A percentile compares a stretch with the other conserved stretches of the same genome.
Evolutionary conservation across 1,140 invertebrate genomes (phyloP).

Genomic region (Panagrolaimus sp.): DNA sequence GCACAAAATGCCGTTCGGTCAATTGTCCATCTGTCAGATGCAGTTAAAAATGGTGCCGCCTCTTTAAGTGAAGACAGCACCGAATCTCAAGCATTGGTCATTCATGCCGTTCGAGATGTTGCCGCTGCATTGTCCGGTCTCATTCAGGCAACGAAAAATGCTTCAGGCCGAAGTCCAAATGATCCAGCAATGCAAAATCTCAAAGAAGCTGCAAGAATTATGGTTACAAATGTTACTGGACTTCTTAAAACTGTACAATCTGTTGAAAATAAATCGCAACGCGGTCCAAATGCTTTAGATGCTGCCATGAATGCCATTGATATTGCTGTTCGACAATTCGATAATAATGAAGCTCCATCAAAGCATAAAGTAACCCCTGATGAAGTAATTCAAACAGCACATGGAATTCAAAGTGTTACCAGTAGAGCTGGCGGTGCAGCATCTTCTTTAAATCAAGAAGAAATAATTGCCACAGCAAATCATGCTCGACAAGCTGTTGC

Average conservation of each 20-base stretch:
- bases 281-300: conserved; percentile 91
- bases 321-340: conserved; percentile 84
- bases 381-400: conserved; percentile 83
- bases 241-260: conserved; percentile 96
- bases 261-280: conserved; percentile 92
- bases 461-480: conserved; percentile 91
- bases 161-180: conserved; percentile 83
- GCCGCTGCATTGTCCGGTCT: conserved; percentile 88
- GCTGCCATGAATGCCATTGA: conserved; percentile 94
- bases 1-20: conserved; percentile 94
- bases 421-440: conserved; percentile 89
- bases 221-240: conserved; percentile 97
- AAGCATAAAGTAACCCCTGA: conserved; percentile 70
- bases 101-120: conserved; percentile 96
- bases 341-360: conserved; percentile 65
- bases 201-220: conserved; percentile 93
- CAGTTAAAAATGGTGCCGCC: conserved; percentile 90
- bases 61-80: conserved; percentile 86
- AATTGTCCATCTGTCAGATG: conserved; percentile 89
- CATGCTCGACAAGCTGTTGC: conserved; percentile 87
- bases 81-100: conserved; percentile 87
- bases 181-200: conserved; percentile 90
- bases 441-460: conserved; percentile 81
- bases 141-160: conserved; percentile 92
- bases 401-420: conserved; percentile 87